Evolutionary conservation across 2,888 invertebrate species (phyloP).

Genomic region (Watsonalla cultraria): DNA sequence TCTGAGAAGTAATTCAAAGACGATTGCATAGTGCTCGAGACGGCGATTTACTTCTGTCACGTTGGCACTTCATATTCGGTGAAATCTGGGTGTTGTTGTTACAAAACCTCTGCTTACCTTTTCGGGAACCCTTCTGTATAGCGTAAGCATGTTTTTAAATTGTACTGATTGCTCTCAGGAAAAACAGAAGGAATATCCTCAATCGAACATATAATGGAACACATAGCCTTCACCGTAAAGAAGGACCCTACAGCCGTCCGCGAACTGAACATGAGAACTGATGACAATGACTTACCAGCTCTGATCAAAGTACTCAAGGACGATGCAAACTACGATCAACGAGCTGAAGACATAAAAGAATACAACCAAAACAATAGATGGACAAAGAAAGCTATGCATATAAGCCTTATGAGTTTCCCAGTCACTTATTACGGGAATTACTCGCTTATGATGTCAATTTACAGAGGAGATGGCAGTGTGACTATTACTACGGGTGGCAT

Average conservation of each 20-base stretch:
- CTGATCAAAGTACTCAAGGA: conserved; percentile 76
- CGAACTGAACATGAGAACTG: conserved; percentile 71
- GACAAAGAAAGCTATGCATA: conserved; percentile 84
- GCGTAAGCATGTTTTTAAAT: neutral
- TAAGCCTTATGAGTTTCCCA: conserved; percentile 83
- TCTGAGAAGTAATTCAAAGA: too few species aligned
- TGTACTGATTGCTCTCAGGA: conserved; percentile 37
- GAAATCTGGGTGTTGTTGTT: too few species aligned
- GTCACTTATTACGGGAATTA: conserved; percentile 76
- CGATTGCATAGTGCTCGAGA: too few species aligned
- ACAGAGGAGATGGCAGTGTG: conserved; percentile 83
- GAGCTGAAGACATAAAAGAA: conserved; percentile 66
- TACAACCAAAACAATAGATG: conserved; percentile 84
- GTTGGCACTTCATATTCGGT: too few species aligned
- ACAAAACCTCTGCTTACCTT: too few species aligned
- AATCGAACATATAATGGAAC: conserved; percentile 84
- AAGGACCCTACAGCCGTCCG: conserved; percentile 80
- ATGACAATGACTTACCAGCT: conserved; percentile 61
- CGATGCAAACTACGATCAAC: conserved; percentile 74
- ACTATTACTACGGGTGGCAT: conserved; percentile 83
- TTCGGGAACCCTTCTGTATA: too few species aligned
- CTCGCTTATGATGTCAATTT: conserved; percentile 81
- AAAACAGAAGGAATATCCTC: conserved; percentile 79
- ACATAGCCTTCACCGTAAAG: conserved; percentile 76
- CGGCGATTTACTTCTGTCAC: too few species aligned